Evolutionary conservation across 2,113 vertebrate species (phyloP).

Genomic region (Onychostoma macrolepis): DNA sequence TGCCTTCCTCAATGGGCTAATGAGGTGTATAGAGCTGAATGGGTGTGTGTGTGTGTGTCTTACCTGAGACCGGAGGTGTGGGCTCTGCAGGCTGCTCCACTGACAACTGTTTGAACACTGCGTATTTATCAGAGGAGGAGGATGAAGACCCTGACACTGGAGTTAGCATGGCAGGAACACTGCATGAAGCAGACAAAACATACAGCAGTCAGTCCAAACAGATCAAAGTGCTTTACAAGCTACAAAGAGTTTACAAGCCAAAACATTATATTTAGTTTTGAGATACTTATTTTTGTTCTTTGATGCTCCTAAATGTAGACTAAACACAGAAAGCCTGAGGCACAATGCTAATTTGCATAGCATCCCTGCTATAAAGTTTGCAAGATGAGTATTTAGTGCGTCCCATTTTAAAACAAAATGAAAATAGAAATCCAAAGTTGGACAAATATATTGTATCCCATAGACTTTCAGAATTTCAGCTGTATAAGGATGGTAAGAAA

Average conservation of each 20-base stretch:
- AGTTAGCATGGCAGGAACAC: constrained; percentile 85
- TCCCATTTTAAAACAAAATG: background rate
- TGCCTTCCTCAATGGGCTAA: constrained; percentile 1
- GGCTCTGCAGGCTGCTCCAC: constrained; percentile 85
- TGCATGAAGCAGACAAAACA: constrained; percentile 65
- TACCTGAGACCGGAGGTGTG: constrained; percentile 84
- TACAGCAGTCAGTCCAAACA: background rate
- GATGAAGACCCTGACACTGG: constrained; percentile 85
- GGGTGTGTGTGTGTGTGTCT: constrained; percentile 14
- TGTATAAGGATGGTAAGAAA: background rate
- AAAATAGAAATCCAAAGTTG: background rate
- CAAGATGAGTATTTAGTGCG: background rate
- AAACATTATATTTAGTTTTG: background rate
- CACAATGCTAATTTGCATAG: background rate
- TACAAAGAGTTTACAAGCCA: background rate
- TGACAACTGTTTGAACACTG: constrained; percentile 92
- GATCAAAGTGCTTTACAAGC: background rate
- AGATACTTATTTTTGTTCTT: background rate
- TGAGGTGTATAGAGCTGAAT: background rate
- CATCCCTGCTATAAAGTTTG: background rate
- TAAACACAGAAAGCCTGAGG: background rate
- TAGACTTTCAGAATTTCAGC: background rate
- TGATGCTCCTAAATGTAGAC: background rate
- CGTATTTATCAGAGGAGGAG: constrained; percentile 87
- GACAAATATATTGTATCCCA: background rate